Conservation (phyloP, 2,113 vertebrate species). For the Engystomops pustulosus region DNA sequence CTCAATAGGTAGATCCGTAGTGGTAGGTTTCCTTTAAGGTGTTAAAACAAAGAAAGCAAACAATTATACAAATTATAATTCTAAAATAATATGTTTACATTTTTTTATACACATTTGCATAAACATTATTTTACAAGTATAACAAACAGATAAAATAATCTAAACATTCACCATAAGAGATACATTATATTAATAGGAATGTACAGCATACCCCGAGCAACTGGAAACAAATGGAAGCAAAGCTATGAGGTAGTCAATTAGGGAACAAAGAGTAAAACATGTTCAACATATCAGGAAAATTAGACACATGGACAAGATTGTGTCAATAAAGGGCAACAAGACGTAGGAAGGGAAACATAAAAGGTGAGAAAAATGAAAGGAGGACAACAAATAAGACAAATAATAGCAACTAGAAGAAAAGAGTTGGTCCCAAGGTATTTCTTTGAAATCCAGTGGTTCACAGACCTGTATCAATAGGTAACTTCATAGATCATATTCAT, state of each 20-base stretch:
- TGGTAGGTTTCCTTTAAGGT: too few relatives aligned
- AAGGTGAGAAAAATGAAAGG: conserved; percentile 33
- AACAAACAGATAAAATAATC: not conserved
- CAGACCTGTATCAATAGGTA: not conserved
- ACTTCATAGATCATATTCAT: not conserved
- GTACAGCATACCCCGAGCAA: too few relatives aligned
- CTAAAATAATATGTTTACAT: too few relatives aligned
- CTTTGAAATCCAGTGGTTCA: not conserved
- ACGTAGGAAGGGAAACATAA: not conserved
- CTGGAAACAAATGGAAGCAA: not conserved
- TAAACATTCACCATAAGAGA: not conserved
- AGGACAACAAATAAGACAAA: not conserved
- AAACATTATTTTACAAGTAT: not conserved
- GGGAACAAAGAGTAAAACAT: not conserved
- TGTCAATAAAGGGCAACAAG: conserved; percentile 26
- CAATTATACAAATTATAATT: too few relatives aligned
- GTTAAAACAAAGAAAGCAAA: too few relatives aligned
- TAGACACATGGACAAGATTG: conserved; percentile 4
- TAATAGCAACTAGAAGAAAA: not conserved
- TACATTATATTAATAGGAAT: not conserved
- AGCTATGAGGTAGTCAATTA: conserved; percentile 13
- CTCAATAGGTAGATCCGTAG: too few relatives aligned
- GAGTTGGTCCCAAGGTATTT: not conserved
- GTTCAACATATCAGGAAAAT: not conserved
- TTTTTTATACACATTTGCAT: too few relatives aligned